Percentiles rank a stretch among this genome's conserved stretches.
phyloP scores from a whole-genome alignment of 2,888 invertebrate genomes.

The Drosophila hawaiiensis region DNA sequence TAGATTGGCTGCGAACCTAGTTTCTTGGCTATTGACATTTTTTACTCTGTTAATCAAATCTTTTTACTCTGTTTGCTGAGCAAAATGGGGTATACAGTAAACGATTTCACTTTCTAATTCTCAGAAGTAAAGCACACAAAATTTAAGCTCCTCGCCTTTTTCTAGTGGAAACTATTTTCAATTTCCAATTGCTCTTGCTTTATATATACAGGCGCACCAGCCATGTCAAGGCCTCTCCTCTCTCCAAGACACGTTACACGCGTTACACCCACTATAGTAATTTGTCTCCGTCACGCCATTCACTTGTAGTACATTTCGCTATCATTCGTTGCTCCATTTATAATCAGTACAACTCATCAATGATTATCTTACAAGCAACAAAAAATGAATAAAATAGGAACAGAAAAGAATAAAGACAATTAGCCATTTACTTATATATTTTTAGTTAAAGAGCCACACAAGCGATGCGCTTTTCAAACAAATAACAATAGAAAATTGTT shows the following conservation, averaged over 20 bases:
- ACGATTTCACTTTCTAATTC: not conserved
- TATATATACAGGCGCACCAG: conserved; percentile 8
- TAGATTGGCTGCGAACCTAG: conserved; percentile 36
- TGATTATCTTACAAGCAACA: conserved; percentile 27
- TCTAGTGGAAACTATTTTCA: not conserved
- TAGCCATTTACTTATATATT: conserved; percentile 51
- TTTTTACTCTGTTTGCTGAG: not conserved
- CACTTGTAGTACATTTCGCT: conserved; percentile 16
- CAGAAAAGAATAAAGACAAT: conserved; percentile 44
- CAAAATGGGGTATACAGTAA: not conserved
- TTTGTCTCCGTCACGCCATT: conserved; percentile 33
- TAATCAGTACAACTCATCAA: conserved; percentile 34
- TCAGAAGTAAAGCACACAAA: not conserved
- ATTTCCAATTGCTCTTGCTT: not conserved
- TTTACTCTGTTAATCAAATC: not conserved
- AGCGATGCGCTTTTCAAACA: conserved; percentile 65
- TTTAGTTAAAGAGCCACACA: conserved; percentile 36
- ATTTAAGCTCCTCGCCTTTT: not conserved
- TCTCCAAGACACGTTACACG: not conserved
- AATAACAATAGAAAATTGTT: conserved; percentile 57
- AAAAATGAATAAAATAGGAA: conserved; percentile 5
- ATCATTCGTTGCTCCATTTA: conserved; percentile 6
- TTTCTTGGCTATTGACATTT: not conserved
- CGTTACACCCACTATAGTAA: conserved; percentile 9
- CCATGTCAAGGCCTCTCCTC: no score